Evolutionary conservation across 1,140 invertebrate genomes (phyloP).

Genomic region (Brachionus calyciflorus): DNA sequence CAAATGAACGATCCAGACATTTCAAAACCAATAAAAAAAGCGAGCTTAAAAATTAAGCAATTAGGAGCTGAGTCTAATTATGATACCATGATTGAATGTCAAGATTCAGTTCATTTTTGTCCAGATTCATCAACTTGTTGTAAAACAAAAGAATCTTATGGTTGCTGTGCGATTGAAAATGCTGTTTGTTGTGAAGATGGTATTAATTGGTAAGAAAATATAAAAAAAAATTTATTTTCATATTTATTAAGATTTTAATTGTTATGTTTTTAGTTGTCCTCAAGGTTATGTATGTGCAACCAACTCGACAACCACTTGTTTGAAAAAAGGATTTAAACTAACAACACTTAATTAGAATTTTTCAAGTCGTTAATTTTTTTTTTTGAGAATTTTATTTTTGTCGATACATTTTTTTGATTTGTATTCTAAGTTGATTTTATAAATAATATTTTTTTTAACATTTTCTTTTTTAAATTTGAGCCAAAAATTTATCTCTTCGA

Average conservation of each 20-base stretch:
- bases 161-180: conserved; percentile 34
- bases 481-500: background rate
- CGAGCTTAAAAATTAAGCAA: background rate
- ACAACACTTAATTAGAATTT: background rate
- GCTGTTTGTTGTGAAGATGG: conserved; percentile 45
- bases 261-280: background rate
- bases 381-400: background rate
- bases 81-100: background rate
- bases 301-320: background rate
- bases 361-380: background rate
- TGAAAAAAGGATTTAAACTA: conserved; percentile 3
- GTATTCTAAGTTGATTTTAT: background rate
- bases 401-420: background rate
- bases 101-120: conserved; percentile 28
- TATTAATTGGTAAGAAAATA: conserved; percentile 45
- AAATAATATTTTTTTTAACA: background rate
- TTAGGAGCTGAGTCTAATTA: background rate
- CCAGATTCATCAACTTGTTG: conserved; percentile 40
- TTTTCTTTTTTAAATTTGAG: background rate
- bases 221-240: conserved; percentile 6
- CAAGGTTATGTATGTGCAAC: conserved; percentile 9
- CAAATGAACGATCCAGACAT: conserved; percentile 11
- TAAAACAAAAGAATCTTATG: conserved; percentile 23
- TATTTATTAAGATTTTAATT: background rate
- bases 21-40: background rate